phyloP scores from a whole-genome alignment of 2,797 vertebrate genomes.

The Florisuga fusca region DNA sequence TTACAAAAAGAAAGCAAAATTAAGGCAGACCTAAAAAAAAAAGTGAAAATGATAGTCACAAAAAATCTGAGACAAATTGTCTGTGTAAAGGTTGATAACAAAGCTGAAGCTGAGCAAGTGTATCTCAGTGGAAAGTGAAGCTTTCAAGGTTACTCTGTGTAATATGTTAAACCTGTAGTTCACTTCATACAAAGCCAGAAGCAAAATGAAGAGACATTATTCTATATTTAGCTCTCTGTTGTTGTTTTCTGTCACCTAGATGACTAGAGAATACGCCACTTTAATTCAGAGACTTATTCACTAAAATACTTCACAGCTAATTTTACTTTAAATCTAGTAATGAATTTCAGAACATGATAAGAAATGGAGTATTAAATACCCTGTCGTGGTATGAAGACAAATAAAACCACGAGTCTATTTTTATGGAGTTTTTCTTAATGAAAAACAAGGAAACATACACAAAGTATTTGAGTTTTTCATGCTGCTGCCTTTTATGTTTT shows the following conservation, averaged over 20 bases:
- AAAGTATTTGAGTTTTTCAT: constrained; percentile 43
- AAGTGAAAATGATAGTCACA: neutral
- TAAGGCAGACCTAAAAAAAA: neutral
- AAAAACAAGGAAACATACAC: constrained; percentile 49
- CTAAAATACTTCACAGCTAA: neutral
- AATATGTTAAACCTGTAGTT: neutral
- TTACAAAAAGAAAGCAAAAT: neutral
- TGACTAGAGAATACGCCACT: neutral
- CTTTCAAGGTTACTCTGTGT: fast-evolving
- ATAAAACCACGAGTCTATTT: neutral
- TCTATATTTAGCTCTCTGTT: neutral
- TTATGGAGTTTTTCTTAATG: constrained; percentile 37
- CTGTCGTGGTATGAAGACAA: neutral
- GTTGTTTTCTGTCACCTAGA: neutral
- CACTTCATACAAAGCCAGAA: neutral
- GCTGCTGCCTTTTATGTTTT: constrained; percentile 69
- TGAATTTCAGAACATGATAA: neutral
- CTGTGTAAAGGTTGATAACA: neutral
- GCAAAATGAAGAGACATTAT: neutral
- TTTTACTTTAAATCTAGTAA: constrained; percentile 21
- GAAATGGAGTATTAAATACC: constrained; percentile 13
- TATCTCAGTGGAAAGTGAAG: neutral
- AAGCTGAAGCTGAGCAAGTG: neutral
- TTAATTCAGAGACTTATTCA: neutral
- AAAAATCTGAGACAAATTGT: neutral